Evolutionary conservation across 2,888 invertebrate genomes (phyloP).

Genomic region (Gastracanthus pulcherrimus): DNA sequence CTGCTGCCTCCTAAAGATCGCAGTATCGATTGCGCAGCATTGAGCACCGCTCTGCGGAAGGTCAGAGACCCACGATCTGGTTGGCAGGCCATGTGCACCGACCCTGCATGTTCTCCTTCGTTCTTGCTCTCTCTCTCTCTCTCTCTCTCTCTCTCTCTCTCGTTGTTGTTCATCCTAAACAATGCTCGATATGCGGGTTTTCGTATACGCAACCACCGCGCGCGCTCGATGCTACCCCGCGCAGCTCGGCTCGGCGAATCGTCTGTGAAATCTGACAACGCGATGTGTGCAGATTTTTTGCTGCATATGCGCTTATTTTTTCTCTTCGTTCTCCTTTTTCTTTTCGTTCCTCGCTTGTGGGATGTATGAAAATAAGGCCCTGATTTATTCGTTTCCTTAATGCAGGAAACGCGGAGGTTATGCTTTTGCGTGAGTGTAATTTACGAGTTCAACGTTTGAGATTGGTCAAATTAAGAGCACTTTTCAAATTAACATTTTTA

Average conservation of each 20-base stretch:
- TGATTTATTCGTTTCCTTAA: conserved; percentile 33
- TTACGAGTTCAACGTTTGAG: neutral
- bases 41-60: conserved; percentile 63
- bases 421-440: conserved; percentile 25
- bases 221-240: too few relatives aligned
- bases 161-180: conserved; percentile 59
- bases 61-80: conserved; percentile 74
- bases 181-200: conserved; percentile 52
- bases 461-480: conserved; percentile 9
- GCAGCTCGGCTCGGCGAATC: too few relatives aligned
- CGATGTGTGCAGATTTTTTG: too few relatives aligned
- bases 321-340: neutral
- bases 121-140: neutral
- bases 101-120: conserved; percentile 54
- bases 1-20: conserved; percentile 69
- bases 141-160: too few relatives aligned
- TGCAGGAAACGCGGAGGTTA: conserved; percentile 12
- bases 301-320: neutral
- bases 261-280: too few relatives aligned
- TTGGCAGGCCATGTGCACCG: conserved; percentile 73
- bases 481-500: conserved; percentile 4
- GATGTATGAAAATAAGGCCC: neutral
- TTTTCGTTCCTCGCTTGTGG: neutral
- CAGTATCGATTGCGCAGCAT: conserved; percentile 71
- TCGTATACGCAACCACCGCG: neutral